Evolutionary conservation across 2,888 invertebrate species (phyloP).

Genomic region (Drosophila colorata): DNA sequence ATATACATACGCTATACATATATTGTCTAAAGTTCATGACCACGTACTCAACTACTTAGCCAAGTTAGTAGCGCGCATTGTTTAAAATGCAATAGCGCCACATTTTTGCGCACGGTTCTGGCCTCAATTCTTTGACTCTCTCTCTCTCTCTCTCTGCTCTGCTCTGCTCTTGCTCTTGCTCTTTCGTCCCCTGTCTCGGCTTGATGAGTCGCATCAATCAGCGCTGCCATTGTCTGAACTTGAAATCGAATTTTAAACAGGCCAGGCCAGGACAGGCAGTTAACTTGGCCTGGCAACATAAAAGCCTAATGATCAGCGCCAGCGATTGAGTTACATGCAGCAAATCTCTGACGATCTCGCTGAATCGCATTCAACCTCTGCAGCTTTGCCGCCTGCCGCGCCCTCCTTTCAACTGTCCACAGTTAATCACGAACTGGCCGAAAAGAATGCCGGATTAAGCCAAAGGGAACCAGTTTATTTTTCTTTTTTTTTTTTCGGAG

Average conservation of each 20-base stretch:
- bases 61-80: constrained; percentile 52
- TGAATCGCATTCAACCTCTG: constrained; percentile 25
- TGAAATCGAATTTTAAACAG: constrained; percentile 77
- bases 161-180: too few relatives aligned
- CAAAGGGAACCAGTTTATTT: constrained; percentile 45
- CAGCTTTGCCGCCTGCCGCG: constrained; percentile 7
- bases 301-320: constrained; percentile 80
- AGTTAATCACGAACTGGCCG: constrained; percentile 73
- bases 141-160: not conserved
- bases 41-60: constrained; percentile 61
- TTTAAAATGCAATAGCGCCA: constrained; percentile 62
- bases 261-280: constrained; percentile 21
- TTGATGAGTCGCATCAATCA: constrained; percentile 76
- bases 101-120: constrained; percentile 24
- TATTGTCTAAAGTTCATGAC: constrained; percentile 58
- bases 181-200: constrained; percentile 5
- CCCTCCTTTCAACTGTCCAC: constrained; percentile 66
- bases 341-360: constrained; percentile 68
- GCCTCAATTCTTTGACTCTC: not conserved
- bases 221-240: constrained; percentile 73
- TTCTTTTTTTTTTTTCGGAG: constrained; percentile 27
- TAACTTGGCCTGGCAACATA: constrained; percentile 60
- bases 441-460: constrained; percentile 75
- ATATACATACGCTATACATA: not conserved
- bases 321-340: constrained; percentile 78